Evolutionary conservation across 2,888 invertebrate species (phyloP).

Genomic region (Isoperla grammatica): DNA sequence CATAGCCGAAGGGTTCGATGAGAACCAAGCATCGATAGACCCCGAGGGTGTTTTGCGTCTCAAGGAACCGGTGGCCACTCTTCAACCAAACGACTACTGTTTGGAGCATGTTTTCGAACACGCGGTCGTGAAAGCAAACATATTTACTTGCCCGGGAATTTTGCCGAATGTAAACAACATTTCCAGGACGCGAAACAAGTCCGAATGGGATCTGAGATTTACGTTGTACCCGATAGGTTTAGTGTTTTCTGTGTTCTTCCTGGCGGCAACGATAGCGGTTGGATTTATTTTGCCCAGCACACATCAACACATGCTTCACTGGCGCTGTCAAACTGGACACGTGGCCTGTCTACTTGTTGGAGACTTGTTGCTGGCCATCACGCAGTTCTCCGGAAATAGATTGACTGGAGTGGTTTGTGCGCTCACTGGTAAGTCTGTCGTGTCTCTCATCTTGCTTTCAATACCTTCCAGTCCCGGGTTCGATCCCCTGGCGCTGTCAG

Average conservation of each 20-base stretch:
- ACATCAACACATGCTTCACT: conserved; percentile 80
- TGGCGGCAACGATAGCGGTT: conserved; percentile 73
- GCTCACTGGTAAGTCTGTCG: conserved; percentile 57
- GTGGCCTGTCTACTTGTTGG: conserved; percentile 77
- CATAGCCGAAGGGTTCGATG: conserved; percentile 14
- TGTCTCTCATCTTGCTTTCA: neutral
- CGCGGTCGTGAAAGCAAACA: conserved; percentile 46
- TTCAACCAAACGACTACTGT: conserved; percentile 45
- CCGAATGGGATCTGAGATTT: conserved; percentile 52
- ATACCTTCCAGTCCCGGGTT: neutral
- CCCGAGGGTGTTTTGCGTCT: conserved; percentile 11
- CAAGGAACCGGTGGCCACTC: neutral
- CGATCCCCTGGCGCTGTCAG: conserved; percentile 67
- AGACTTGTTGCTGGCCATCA: conserved; percentile 70
- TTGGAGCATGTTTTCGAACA: conserved; percentile 46
- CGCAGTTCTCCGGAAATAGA: conserved; percentile 61
- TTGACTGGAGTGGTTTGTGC: conserved; percentile 59
- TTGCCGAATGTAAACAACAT: conserved; percentile 6
- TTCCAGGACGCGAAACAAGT: neutral
- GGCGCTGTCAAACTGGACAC: conserved; percentile 84
- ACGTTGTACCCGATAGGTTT: conserved; percentile 71
- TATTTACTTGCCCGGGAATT: conserved; percentile 54
- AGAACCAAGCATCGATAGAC: conserved; percentile 12
- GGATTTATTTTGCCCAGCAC: conserved; percentile 75
- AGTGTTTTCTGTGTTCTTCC: conserved; percentile 73